phyloP scores from a whole-genome alignment of 1,140 invertebrate species.

The Heliothis subflexa region DNA sequence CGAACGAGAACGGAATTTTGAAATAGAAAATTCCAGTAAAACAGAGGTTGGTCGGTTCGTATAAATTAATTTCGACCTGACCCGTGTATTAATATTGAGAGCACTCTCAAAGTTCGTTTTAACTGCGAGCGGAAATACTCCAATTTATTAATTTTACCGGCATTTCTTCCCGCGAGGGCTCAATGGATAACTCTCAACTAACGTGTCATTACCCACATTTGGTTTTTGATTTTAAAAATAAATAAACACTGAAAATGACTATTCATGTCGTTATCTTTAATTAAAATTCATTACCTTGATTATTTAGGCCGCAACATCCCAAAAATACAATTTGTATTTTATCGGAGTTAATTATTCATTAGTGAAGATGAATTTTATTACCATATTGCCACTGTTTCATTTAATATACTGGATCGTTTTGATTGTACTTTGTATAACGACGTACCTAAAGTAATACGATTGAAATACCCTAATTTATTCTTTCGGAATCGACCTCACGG shows the following conservation, averaged over 20 bases:
- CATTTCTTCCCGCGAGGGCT: constrained; percentile 57
- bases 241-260: constrained; percentile 4
- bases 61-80: constrained; percentile 80
- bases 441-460: background rate
- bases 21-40: constrained; percentile 73
- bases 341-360: background rate
- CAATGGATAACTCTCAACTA: constrained; percentile 57
- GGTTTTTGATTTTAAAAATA: constrained; percentile 25
- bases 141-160: constrained; percentile 76
- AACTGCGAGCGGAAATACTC: constrained; percentile 71
- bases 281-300: constrained; percentile 3
- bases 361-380: background rate
- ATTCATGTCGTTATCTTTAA: constrained; percentile 1
- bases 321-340: background rate
- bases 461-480: constrained; percentile 33
- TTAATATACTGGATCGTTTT: background rate
- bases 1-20: constrained; percentile 69
- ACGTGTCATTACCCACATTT: constrained; percentile 57
- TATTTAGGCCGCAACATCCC: background rate
- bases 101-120: constrained; percentile 76
- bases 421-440: constrained; percentile 2
- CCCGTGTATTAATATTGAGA: constrained; percentile 81
- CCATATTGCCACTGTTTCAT: background rate
- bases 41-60: constrained; percentile 69
- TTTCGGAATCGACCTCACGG: constrained; percentile 5